phyloP scores from a whole-genome alignment of 2,797 vertebrate species.

The Chelmon rostratus region DNA sequence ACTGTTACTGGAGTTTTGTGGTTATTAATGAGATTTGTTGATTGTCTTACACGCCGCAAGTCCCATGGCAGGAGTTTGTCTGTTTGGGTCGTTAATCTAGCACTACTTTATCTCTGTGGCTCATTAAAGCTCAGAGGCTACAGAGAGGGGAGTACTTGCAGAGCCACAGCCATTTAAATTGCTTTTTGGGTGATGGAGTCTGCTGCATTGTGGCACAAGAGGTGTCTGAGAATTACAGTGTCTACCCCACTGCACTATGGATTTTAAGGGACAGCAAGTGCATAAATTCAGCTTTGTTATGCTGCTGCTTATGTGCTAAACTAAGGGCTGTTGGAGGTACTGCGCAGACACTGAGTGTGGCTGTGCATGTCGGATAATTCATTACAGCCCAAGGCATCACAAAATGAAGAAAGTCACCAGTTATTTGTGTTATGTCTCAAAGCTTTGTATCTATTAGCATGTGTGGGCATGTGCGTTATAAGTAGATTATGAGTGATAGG shows the following conservation, averaged over 20 bases:
- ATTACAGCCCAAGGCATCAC: conserved; percentile 17
- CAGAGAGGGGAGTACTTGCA: conserved; percentile 27
- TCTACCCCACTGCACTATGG: conserved; percentile 30
- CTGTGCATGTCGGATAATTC: not conserved
- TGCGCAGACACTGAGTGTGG: not conserved
- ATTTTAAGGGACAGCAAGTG: conserved; percentile 38
- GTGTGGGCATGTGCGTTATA: conserved; percentile 7
- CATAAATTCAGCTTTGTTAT: conserved; percentile 48
- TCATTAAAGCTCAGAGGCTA: conserved; percentile 59
- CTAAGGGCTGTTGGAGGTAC: not conserved
- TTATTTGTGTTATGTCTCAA: conserved; percentile 10
- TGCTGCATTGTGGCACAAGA: conserved; percentile 45
- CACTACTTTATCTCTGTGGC: conserved; percentile 50
- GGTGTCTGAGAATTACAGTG: conserved; percentile 20
- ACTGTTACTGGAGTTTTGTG: conserved; percentile 29
- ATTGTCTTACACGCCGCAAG: conserved; percentile 37
- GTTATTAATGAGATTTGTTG: conserved; percentile 54
- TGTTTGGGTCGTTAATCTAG: conserved; percentile 55
- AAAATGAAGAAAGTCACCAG: conserved; percentile 2
- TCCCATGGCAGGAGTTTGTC: conserved; percentile 54
- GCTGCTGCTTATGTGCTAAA: conserved; percentile 25
- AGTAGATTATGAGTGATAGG: conserved; percentile 9
- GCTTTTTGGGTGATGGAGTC: conserved; percentile 45
- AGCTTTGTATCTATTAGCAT: conserved; percentile 17
- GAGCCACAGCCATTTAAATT: conserved; percentile 42